Conservation (phyloP, 2,888 invertebrate genomes). For the Cantharis rustica region DNA sequence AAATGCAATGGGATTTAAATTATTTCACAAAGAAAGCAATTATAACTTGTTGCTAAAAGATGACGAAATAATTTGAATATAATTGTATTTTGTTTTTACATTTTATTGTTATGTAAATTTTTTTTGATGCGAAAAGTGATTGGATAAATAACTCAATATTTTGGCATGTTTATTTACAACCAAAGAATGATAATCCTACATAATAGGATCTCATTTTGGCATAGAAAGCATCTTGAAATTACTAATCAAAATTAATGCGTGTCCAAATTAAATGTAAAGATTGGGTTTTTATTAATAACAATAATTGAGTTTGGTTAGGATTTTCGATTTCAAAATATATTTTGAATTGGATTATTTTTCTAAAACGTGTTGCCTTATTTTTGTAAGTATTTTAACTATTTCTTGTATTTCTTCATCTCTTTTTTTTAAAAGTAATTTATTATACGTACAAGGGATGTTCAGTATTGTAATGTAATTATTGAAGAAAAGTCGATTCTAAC, state of each 20-base stretch:
- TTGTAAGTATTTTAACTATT: not conserved
- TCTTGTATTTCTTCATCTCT: not conserved
- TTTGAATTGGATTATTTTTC: not conserved
- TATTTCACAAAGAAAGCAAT: too few species aligned
- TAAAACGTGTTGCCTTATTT: not conserved
- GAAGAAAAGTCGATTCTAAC: constrained; percentile 17
- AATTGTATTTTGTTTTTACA: not conserved
- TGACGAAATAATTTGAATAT: not conserved
- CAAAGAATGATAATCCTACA: not conserved
- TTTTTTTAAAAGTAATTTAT: not conserved
- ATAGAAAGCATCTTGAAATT: not conserved
- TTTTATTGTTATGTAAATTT: not conserved
- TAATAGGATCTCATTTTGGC: not conserved
- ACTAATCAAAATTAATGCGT: not conserved
- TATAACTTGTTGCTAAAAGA: too few species aligned
- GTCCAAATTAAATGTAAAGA: not conserved
- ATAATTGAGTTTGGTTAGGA: not conserved
- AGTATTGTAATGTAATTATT: constrained; percentile 50
- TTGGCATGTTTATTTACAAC: not conserved
- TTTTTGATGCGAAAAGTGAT: not conserved
- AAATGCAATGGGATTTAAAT: too few species aligned
- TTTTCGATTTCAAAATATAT: not conserved
- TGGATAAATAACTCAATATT: not conserved
- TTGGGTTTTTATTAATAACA: not conserved
- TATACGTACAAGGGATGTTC: constrained; percentile 37